These are phyloP conservation scores for Malthinus seriepunctatus DNA, from an alignment of 2,888 invertebrate species.

Conservation along the genomic window DNA sequence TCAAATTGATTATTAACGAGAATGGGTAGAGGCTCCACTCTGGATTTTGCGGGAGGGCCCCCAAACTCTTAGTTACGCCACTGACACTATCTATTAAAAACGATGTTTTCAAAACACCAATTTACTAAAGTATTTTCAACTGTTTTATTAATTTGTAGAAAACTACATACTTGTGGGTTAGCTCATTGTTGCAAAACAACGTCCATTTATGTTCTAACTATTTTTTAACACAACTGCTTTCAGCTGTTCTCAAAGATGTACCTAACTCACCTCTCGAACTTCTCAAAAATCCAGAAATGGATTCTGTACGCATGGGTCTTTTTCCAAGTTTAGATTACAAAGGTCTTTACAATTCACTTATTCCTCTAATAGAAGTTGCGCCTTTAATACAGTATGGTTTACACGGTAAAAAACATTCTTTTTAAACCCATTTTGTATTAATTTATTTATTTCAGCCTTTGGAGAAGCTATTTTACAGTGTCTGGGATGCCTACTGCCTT, in stretches of 20 bases:
- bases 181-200: too few species aligned
- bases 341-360: slow-evolving; percentile 90
- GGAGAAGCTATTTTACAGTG: slow-evolving; percentile 94
- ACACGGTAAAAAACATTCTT: slow-evolving; percentile 61
- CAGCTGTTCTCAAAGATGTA: slow-evolving; percentile 96
- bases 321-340: slow-evolving; percentile 98
- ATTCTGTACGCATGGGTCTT: slow-evolving; percentile 82
- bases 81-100: too few species aligned
- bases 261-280: slow-evolving; percentile 90
- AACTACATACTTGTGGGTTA: too few species aligned
- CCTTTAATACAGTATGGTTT: slow-evolving; percentile 88
- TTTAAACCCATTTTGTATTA: neutral
- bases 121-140: too few species aligned
- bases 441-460: slow-evolving; percentile 65
- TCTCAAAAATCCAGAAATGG: slow-evolving; percentile 85
- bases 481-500: slow-evolving; percentile 91
- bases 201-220: too few species aligned
- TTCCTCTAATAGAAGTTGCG: slow-evolving; percentile 91
- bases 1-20: too few species aligned
- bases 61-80: too few species aligned
- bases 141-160: too few species aligned
- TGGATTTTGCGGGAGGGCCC: too few species aligned
- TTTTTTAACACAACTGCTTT: slow-evolving; percentile 7
- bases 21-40: too few species aligned
- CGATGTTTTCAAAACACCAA: too few species aligned